Base-by-base conservation (phyloP, 2,888 invertebrate species). In the Drosophila ustulata region DNA sequence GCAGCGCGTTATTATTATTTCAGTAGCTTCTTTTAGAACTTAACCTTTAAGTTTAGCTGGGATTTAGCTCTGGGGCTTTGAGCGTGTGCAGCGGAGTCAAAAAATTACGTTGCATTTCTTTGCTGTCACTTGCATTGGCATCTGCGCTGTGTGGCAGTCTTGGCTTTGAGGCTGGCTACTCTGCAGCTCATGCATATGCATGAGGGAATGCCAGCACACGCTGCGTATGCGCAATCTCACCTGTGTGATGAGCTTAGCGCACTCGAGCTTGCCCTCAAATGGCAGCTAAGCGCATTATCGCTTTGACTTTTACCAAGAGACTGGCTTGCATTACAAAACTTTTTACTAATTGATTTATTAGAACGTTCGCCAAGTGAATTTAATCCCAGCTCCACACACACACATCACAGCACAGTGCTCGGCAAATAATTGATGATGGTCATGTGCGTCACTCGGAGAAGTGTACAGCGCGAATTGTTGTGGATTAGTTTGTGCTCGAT, bases 331-430 rank as follows among this genome's bases (percentile, higher is more conserved):
- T 64, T 58, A 39, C 23, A 23, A 45, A 46, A 25, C 64, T 52
- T 55, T 47, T 45, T n/a, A 25, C 69, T 81, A 81, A 79, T 81
- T 79, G 69, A 79, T 78, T 81, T 78, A 79, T 80, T 65, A 50
- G 59, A 32, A 47, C 28, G 34, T 58, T 57, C 50, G 34, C 49
- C 58, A 39, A 47, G 39, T 26, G 39, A 49, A 13, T 49, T 43
- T 23, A 58, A 50, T 47, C 47, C n/a, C 61, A 18, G 1, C 18
- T 18, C 18, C 18, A 18, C 18, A 18, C 18, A 18, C 18, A 18
- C 18, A 18, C 18, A 18, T n/a, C 18, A 18, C 18, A 18, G 64
- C 62, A 62, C 53, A 65, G 52, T 43, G 41, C 45, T 30, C 11
- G 4, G 7, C 9, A 41, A 67, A 80, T 80, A 76, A 78, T 80